Evolutionary conservation across 1,140 invertebrate genomes (phyloP).

Genomic region (Akabosia matsudoensis): DNA sequence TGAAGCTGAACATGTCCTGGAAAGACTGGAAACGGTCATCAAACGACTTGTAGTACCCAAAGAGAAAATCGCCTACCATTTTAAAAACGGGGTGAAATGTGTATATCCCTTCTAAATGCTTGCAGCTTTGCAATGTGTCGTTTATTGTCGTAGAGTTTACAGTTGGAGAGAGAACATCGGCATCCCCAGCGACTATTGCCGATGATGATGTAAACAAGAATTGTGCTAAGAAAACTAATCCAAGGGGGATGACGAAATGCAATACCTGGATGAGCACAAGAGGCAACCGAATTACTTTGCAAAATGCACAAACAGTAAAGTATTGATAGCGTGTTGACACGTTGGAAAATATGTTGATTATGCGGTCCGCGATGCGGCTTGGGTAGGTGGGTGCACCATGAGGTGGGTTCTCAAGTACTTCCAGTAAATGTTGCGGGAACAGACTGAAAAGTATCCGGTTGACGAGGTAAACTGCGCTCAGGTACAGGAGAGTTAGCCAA

Average conservation of each 20-base stretch:
- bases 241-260: not conserved
- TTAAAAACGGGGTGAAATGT: not conserved
- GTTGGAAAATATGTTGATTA: not conserved
- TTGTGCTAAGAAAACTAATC: not conserved
- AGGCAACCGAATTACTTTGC: not conserved
- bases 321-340: not conserved
- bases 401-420: not conserved
- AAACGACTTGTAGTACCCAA: not conserved
- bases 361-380: not conserved
- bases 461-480: not conserved
- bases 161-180: not conserved
- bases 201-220: not conserved
- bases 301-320: not conserved
- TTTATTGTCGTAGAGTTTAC: not conserved
- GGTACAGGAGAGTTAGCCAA: not conserved
- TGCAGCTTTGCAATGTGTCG: no score
- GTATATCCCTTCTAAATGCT: no score
- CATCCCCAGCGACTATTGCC: not conserved
- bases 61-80: not conserved
- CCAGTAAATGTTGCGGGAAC: not conserved
- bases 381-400: not conserved
- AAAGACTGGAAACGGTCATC: not conserved
- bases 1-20: not conserved
- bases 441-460: not conserved
- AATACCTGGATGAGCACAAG: not conserved